Evolutionary conservation across 2,797 vertebrate genomes (phyloP).

Genomic region (Lagocephalus sceleratus): DNA sequence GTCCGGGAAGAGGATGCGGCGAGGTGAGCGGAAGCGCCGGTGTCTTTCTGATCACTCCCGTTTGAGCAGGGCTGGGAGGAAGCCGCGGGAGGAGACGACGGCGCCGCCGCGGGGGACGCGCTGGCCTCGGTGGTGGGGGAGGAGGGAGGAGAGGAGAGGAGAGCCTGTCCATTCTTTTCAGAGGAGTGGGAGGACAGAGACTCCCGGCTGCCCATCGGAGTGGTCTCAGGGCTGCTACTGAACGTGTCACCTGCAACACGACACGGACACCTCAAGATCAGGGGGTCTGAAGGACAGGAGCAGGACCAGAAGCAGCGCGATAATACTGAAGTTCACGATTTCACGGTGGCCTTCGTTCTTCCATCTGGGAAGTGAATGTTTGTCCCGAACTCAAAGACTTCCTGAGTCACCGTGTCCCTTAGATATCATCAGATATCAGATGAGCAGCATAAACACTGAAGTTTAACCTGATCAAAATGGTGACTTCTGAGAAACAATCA

Average conservation of each 20-base stretch:
- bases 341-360: too few species aligned
- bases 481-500: too few species aligned
- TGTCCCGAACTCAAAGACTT: too few species aligned
- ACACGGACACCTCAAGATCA: slow-evolving; percentile 2
- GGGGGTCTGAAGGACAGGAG: not conserved
- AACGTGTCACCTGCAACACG: slow-evolving; percentile 86
- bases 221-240: slow-evolving; percentile 93
- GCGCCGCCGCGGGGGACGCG: slow-evolving; percentile 75
- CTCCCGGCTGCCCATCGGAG: slow-evolving; percentile 95
- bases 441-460: too few species aligned
- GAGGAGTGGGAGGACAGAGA: slow-evolving; percentile 98
- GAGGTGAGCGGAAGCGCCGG: slow-evolving; percentile 21
- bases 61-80: slow-evolving; percentile 75
- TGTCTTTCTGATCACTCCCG: slow-evolving; percentile 33
- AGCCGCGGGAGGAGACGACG: slow-evolving; percentile 74
- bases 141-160: slow-evolving; percentile 70
- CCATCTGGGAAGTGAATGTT: too few species aligned
- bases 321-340: too few species aligned
- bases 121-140: slow-evolving; percentile 70
- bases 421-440: too few species aligned
- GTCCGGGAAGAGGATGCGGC: slow-evolving; percentile 34
- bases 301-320: not conserved
- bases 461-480: too few species aligned
- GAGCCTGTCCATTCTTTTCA: slow-evolving; percentile 87
- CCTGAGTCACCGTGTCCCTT: too few species aligned